Base-by-base conservation (phyloP, 1,140 invertebrate species). In the Camponotus pennsylvanicus region DNA sequence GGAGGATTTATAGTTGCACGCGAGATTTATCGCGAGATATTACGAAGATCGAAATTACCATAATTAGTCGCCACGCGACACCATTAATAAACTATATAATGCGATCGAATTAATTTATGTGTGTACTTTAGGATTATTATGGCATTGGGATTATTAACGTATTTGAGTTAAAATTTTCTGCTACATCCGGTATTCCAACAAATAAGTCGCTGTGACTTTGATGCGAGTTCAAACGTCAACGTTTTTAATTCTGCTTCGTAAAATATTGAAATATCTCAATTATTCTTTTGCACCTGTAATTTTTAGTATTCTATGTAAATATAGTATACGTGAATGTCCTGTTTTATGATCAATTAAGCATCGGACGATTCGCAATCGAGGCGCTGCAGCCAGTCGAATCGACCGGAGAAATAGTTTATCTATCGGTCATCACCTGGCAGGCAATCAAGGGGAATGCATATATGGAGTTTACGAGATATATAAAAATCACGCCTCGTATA, bases 31-130 rank as follows among this genome's bases (percentile, higher is more conserved):
- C 67, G 34, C 13, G 79, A 73, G 67, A 73, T 75, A 83, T 75
- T 83, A 83, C 79, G 57, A 83, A 83, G 69, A 83, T 83, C 69
- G 55, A 75, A 83, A 61, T 75, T 75, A 75, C 40, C 69, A 73
- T 83, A 83, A 83, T 83, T 83, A 83, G 79, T 83, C 55, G 69
- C 18, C 66, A 71, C 40, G 69, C n/a, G 55, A 75, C 55, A 83
- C 52, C 55, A 83, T 82, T 82, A 82, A 73, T 82, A 82, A 82
- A 82, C 79, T 82, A 32, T 34, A 37, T 59, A 82, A 79, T 40
- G 52, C 40, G 55, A 82, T 82, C 40, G 34, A 82, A 75, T 4
- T 71, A 61, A 83, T 75, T 83, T 83, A 83, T 61, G n/a, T 42
- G 69, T 49, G 69, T 73, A 61, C 57, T 75, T 83, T 73, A 37